Evolutionary conservation across 2,113 vertebrate genomes (phyloP).

Genomic region (Pachyramphus minor): DNA sequence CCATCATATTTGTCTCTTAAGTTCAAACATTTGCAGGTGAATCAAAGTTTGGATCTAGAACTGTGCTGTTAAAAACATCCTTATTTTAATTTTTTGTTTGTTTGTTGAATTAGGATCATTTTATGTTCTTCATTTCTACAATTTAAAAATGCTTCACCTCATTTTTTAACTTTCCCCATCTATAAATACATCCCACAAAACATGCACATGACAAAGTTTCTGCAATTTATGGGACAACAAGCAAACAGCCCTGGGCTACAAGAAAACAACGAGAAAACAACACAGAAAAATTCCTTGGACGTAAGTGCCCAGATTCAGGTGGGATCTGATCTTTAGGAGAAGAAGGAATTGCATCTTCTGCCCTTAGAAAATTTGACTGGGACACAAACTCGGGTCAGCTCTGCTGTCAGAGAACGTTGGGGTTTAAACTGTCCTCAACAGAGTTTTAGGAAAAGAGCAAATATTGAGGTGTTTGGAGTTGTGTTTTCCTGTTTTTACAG

Average conservation of each 20-base stretch:
- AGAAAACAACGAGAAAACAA: not conserved
- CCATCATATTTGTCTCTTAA: not conserved
- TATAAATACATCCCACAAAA: not conserved
- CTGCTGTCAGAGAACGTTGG: not conserved
- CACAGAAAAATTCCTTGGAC: not conserved
- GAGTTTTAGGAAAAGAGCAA: not conserved
- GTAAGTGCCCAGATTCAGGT: fast-evolving
- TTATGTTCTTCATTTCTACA: not conserved
- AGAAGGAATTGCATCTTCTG: not conserved
- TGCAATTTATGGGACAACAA: not conserved
- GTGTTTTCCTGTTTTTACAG: not conserved
- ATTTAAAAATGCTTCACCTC: not conserved
- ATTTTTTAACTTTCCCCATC: not conserved
- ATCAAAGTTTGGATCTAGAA: not conserved
- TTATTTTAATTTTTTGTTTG: not conserved
- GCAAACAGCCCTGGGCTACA: not conserved
- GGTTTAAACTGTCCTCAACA: not conserved
- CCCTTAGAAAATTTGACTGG: not conserved
- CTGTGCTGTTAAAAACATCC: not conserved
- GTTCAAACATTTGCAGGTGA: not conserved
- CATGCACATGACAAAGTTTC: not conserved
- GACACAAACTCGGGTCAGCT: not conserved
- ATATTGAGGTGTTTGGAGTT: not conserved
- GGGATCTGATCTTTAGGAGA: not conserved
- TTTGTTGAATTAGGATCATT: not conserved